These are phyloP conservation scores for Drosophila fungiperda DNA, from an alignment of 2,888 invertebrate genomes.

Conservation along the genomic window DNA sequence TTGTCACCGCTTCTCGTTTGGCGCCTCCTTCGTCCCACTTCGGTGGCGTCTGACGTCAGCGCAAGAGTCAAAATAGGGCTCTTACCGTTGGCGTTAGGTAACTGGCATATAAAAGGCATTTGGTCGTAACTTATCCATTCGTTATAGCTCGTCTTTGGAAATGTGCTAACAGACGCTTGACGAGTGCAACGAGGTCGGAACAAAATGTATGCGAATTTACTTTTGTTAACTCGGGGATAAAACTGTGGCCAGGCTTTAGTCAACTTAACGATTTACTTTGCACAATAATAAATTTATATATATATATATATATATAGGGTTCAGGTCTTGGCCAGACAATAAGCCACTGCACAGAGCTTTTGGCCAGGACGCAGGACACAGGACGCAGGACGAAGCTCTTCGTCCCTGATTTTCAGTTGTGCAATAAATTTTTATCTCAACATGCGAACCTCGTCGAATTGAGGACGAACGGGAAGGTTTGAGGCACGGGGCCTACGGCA, in stretches of 20 bases:
- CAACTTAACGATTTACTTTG: slow-evolving; percentile 69
- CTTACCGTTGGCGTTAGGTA: slow-evolving; percentile 25
- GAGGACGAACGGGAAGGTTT: slow-evolving; percentile 7
- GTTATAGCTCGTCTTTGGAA: slow-evolving; percentile 55
- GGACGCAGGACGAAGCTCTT: slow-evolving; percentile 22
- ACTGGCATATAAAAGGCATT: slow-evolving; percentile 39
- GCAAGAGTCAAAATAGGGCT: slow-evolving; percentile 9
- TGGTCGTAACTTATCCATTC: slow-evolving; percentile 47
- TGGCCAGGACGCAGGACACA: not conserved
- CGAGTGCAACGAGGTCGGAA: slow-evolving; percentile 70
- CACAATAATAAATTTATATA: slow-evolving; percentile 67
- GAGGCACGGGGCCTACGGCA: slow-evolving; percentile 3
- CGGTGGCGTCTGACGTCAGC: slow-evolving; percentile 31
- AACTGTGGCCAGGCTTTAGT: slow-evolving; percentile 30
- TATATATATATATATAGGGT: slow-evolving; percentile 30
- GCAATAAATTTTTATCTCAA: slow-evolving; percentile 80
- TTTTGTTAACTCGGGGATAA: slow-evolving; percentile 32
- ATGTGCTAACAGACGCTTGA: slow-evolving; percentile 62
- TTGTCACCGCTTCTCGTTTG: not conserved
- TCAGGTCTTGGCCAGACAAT: slow-evolving; percentile 20
- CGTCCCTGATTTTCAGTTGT: slow-evolving; percentile 76
- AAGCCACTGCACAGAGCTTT: slow-evolving; percentile 31
- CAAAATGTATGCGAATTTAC: slow-evolving; percentile 32
- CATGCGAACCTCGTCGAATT: slow-evolving; percentile 67
- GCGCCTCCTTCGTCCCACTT: not conserved